Percentiles rank a stretch among this genome's conserved stretches.
phyloP scores from a whole-genome alignment of 2,113 vertebrate species.

The Cygnus atratus region DNA sequence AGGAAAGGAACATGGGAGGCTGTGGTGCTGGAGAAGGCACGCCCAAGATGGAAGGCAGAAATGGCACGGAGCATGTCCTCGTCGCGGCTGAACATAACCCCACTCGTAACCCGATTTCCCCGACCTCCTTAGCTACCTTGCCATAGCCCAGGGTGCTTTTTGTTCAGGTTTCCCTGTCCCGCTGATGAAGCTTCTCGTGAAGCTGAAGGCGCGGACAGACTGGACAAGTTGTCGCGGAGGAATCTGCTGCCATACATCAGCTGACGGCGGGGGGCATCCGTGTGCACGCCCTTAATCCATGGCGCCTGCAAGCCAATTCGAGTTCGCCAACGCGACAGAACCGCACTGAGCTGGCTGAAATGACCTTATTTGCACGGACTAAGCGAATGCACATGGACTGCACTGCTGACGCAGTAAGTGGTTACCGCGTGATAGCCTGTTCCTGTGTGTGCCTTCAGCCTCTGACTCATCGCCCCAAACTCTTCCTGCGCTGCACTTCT shows the following conservation, averaged over 20 bases:
- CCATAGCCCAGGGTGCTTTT: neutral
- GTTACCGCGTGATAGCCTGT: neutral
- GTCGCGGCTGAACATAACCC: neutral
- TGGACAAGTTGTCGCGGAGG: neutral
- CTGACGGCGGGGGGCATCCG: neutral
- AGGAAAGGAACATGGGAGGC: conserved; percentile 14
- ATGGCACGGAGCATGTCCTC: neutral
- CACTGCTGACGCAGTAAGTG: neutral
- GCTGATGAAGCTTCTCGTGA: neutral
- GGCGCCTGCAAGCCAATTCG: conserved; percentile 1
- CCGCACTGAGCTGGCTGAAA: conserved; percentile 11
- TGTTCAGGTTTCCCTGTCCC: neutral
- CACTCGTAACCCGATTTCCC: neutral
- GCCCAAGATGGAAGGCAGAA: conserved; percentile 2
- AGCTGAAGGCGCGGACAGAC: neutral
- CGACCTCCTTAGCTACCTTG: neutral
- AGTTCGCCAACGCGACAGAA: neutral
- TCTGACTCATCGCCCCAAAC: conserved; percentile 47
- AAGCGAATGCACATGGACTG: conserved; percentile 55
- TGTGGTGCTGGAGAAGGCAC: neutral
- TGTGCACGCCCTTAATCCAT: conserved; percentile 19
- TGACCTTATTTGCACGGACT: conserved; percentile 42
- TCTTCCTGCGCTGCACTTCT: conserved; percentile 22
- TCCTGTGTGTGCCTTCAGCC: neutral
- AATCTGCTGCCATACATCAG: neutral